Conservation (phyloP, 2,888 invertebrate species). For the Parnassius mnemosyne region DNA sequence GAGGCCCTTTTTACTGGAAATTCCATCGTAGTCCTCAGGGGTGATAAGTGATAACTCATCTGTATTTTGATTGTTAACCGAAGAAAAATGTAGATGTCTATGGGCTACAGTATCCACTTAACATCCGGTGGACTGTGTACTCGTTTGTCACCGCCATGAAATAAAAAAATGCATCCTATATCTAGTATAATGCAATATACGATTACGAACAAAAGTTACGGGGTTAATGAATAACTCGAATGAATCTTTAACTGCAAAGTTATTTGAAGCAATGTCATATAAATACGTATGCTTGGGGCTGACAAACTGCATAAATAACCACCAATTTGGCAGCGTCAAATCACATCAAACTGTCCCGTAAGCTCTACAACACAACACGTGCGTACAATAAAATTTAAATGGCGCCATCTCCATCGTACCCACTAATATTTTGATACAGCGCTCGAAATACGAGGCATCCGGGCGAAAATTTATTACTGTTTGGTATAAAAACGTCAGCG, state of each 20-base stretch:
- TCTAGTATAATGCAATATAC: too few relatives aligned
- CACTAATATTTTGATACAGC: constrained; percentile 61
- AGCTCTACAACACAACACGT: constrained; percentile 49
- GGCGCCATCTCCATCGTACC: constrained; percentile 39
- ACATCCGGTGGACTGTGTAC: too few relatives aligned
- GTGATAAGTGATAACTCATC: too few relatives aligned
- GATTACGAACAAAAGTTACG: background rate
- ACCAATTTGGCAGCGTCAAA: constrained; percentile 44
- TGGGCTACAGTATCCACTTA: too few relatives aligned
- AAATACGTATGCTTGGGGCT: constrained; percentile 17
- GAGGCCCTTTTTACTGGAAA: too few relatives aligned
- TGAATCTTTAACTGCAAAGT: background rate
- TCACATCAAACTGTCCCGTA: constrained; percentile 44
- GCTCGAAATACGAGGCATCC: constrained; percentile 62
- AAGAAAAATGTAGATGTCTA: too few relatives aligned
- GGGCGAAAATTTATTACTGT: constrained; percentile 60
- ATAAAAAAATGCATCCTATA: too few relatives aligned
- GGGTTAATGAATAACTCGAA: constrained; percentile 9
- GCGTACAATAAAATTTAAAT: constrained; percentile 59
- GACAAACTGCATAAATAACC: constrained; percentile 40
- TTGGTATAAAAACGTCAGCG: constrained; percentile 68
- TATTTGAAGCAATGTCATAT: constrained; percentile 6
- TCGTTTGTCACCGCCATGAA: too few relatives aligned
- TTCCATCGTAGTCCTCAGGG: too few relatives aligned
- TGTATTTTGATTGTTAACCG: too few relatives aligned